phyloP scores from a whole-genome alignment of 2,888 invertebrate genomes.

The Emmelina monodactyla region DNA sequence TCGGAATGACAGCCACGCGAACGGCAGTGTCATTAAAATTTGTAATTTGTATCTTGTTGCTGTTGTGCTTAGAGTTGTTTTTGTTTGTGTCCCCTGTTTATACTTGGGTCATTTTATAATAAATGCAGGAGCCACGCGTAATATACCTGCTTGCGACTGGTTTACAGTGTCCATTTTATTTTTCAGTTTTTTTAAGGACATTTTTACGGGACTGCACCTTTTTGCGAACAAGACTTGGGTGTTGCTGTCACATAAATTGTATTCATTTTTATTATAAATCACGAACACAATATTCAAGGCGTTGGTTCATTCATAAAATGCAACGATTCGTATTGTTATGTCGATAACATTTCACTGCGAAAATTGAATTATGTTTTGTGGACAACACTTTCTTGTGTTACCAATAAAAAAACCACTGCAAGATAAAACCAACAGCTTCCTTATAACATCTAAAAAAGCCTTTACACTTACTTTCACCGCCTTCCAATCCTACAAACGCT shows the following conservation, averaged over 20 bases:
- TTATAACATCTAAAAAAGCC: too few relatives aligned
- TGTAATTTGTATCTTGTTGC: conserved; percentile 8
- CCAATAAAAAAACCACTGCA: too few relatives aligned
- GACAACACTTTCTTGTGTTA: background rate
- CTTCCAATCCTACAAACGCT: too few relatives aligned
- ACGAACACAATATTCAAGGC: too few relatives aligned
- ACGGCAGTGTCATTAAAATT: conserved; percentile 4
- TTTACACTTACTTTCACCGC: too few relatives aligned
- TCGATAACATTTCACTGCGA: too few relatives aligned
- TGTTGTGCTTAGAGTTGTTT: conserved; percentile 8
- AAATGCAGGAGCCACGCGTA: conserved; percentile 19
- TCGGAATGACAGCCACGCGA: conserved; percentile 19
- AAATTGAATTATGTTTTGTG: too few relatives aligned
- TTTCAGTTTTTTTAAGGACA: conserved; percentile 5
- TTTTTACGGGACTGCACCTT: conserved; percentile 7
- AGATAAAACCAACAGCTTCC: too few relatives aligned
- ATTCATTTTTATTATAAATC: too few relatives aligned
- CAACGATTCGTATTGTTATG: too few relatives aligned
- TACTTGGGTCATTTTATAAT: conserved; percentile 12
- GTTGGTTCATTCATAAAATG: too few relatives aligned
- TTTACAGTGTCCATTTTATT: conserved; percentile 17
- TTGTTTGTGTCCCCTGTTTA: conserved; percentile 8
- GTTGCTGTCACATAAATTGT: background rate
- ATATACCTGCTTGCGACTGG: conserved; percentile 21
- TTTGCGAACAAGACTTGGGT: background rate